Evolutionary conservation across 2,113 vertebrate species (phyloP).

Genomic region (Plecturocebus donacophilus): DNA sequence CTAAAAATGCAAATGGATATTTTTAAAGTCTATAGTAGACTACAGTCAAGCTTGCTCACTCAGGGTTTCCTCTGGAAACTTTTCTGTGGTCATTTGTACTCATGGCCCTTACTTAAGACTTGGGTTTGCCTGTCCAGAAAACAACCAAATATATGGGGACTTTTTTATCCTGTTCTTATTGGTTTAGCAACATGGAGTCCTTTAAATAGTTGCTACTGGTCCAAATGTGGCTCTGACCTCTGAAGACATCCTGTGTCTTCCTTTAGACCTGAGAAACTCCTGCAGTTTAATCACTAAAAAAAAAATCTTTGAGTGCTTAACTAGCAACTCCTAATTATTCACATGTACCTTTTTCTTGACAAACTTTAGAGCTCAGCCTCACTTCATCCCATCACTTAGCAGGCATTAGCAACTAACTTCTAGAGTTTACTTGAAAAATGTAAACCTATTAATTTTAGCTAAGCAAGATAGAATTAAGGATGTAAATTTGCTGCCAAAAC

Average conservation of each 20-base stretch:
- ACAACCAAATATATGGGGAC: not conserved
- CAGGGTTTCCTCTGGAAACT: not conserved
- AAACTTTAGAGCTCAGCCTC: not conserved
- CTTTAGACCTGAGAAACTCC: not conserved
- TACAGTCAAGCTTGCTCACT: not conserved
- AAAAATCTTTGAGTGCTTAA: not conserved
- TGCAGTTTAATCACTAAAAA: not conserved
- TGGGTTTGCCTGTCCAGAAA: not conserved
- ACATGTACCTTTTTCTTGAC: constrained; percentile 28
- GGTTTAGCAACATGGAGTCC: not conserved
- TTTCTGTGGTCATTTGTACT: not conserved
- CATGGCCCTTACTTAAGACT: not conserved
- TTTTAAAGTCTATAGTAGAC: too few relatives aligned
- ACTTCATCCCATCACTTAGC: constrained; percentile 6
- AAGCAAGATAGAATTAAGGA: constrained; percentile 40
- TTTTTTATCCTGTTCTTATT: not conserved
- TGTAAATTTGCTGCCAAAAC: constrained; percentile 44
- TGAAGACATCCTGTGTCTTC: not conserved
- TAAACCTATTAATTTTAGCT: constrained; percentile 52
- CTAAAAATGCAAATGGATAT: not conserved
- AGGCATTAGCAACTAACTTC: not conserved
- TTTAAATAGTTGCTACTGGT: constrained; percentile 11
- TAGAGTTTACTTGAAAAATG: constrained; percentile 45
- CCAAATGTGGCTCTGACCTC: constrained; percentile 6
- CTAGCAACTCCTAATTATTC: constrained; percentile 42